A percentile compares a stretch with the other conserved stretches of the same genome.
Evolutionary conservation across 2,888 invertebrate species (phyloP).

Genomic region (Caenorhabditis drosophilae): DNA sequence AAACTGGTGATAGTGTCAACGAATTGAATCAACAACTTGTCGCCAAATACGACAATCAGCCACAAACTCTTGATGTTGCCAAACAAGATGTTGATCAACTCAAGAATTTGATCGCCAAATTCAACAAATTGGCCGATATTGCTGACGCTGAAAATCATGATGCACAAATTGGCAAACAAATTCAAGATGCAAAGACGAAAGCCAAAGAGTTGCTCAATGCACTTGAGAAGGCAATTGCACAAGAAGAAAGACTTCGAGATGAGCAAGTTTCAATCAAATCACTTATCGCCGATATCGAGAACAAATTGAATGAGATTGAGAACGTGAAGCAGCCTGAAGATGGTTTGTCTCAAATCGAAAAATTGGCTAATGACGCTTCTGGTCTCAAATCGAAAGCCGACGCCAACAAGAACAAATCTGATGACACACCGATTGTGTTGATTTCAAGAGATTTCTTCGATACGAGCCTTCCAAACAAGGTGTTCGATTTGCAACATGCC

Average conservation of each 20-base stretch:
- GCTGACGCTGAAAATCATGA: constrained; percentile 1
- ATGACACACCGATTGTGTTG: constrained; percentile 8
- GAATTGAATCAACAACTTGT: constrained; percentile 18
- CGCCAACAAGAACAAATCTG: constrained; percentile 10
- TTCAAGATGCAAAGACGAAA: constrained; percentile 20
- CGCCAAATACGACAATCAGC: constrained; percentile 7
- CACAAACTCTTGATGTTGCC: constrained; percentile 15
- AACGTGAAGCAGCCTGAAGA: constrained; percentile 6
- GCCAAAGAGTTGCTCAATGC: constrained; percentile 12
- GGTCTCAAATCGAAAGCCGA: constrained; percentile 12
- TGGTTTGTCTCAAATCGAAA: constrained; percentile 16
- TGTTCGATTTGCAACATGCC: constrained; percentile 6
- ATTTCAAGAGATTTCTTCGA: constrained; percentile 19
- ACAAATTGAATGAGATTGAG: neutral
- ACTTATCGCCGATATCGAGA: neutral
- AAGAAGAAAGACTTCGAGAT: constrained; percentile 9
- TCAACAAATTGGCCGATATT: constrained; percentile 2
- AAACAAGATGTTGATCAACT: constrained; percentile 11
- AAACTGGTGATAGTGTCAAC: constrained; percentile 8
- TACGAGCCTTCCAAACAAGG: constrained; percentile 10
- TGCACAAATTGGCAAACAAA: constrained; percentile 15
- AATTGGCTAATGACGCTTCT: constrained; percentile 14
- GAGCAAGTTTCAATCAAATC: constrained; percentile 1
- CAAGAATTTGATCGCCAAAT: constrained; percentile 7
- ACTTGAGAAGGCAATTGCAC: constrained; percentile 12